A percentile compares a stretch with the other conserved stretches of the same genome.
phyloP scores from a whole-genome alignment of 2,113 vertebrate genomes.

The Tricholaema leucomelas region DNA sequence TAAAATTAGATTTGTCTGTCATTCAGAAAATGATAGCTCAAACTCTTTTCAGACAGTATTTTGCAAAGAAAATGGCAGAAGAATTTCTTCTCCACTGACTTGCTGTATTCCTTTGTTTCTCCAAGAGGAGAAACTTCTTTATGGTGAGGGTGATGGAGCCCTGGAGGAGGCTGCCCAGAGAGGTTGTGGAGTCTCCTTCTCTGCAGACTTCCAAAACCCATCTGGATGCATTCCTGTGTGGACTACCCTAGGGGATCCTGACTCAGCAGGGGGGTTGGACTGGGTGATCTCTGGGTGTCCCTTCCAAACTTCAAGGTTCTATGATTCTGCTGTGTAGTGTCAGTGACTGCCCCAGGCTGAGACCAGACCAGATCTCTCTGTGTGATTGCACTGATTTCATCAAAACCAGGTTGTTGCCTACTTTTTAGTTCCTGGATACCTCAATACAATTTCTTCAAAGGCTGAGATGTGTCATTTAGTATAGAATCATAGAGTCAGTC shows the following conservation, averaged over 20 bases:
- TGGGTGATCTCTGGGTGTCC: no score
- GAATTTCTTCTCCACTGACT: not conserved
- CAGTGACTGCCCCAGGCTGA: not conserved
- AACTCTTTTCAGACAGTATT: slow-evolving; percentile 45
- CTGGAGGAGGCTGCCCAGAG: no score
- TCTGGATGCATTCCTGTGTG: no score
- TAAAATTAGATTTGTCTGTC: slow-evolving; percentile 48
- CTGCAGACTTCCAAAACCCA: no score
- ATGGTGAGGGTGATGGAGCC: no score
- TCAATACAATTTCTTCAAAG: not conserved
- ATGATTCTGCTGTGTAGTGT: not conserved
- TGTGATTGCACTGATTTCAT: not conserved
- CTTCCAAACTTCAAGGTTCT: no score
- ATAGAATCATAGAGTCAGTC: no score
- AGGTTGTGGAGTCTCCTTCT: no score
- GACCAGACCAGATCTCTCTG: not conserved
- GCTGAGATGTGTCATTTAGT: not conserved
- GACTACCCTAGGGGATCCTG: no score
- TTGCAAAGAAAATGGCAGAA: slow-evolving; percentile 32
- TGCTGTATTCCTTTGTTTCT: not conserved
- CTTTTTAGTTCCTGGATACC: not conserved
- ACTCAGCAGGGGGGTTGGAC: no score
- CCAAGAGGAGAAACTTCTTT: no score
- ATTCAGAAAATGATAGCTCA: slow-evolving; percentile 48
- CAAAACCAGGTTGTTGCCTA: not conserved